Base-by-base conservation (phyloP, 2,797 vertebrate species). In the Schizothorax lantsangensis region DNA sequence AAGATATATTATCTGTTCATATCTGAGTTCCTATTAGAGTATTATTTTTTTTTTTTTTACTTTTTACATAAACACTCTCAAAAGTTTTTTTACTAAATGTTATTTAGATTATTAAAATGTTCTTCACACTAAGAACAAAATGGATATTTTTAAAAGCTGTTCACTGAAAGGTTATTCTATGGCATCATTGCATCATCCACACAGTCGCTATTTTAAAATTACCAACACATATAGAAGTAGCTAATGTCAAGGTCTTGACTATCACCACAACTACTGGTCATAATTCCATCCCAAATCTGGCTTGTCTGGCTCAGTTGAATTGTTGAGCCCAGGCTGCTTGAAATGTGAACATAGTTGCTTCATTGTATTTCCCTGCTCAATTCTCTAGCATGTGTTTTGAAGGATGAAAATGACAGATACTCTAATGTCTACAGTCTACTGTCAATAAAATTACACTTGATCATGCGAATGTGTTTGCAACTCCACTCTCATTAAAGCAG, bases 391-490 rank as follows among this genome's bases (percentile, higher is more conserved):
- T 57, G 10, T n/a, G 23, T 79, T 62, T 62, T 79, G 54, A 79
- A n/a, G 38, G 14, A 79, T 40, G 54, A 30, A 79, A 79, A 79
- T 79, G 14, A 79, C 6, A 79, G 36, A 79, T 26, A 15, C 17
- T 52, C 9, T 75, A 36, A 36, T n/a, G 75, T 59, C 52, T 75
- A 54, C 75, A 14, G 21, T 40, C 52, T n/a, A n/a, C 33, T n/a
- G 54, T 79, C 77, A 79, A 62, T 62, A 79, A 43, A 79, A 79
- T 79, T 26, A 79, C 36, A 79, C 36, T 43, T 19, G 54, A 79
- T 79, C 23, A 0, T 6, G 8, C 38, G 8, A 79, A 7, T 43
- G 77, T 9, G 36, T 79, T 79, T 79, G 54, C 33, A 57, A 57
- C 75, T 57, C 33, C 12, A 0, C 23, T 43, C 36, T 79, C 36